A percentile compares a stretch with the other conserved stretches of the same genome.
phyloP scores from a whole-genome alignment of 2,797 vertebrate species.

The Zenarchopterus dispar region DNA sequence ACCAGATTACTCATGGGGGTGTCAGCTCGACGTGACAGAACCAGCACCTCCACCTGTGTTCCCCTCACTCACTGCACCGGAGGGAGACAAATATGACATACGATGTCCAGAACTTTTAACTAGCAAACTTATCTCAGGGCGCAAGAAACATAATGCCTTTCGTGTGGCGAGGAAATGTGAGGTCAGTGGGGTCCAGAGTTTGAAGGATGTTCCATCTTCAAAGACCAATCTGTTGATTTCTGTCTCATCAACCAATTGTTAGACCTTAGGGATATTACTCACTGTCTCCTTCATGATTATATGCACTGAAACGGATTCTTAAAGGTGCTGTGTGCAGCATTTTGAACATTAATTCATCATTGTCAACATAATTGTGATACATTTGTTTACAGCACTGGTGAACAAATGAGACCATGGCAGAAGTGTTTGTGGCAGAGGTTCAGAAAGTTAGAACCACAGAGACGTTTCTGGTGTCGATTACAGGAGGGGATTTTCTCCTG shows the following conservation, averaged over 20 bases:
- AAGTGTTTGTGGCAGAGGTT: constrained; percentile 33
- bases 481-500: background rate
- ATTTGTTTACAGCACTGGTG: constrained; percentile 65
- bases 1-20: constrained; percentile 73
- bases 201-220: constrained; percentile 37
- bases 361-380: constrained; percentile 73
- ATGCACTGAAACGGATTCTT: constrained; percentile 43
- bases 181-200: background rate
- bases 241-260: constrained; percentile 39
- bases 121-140: constrained; percentile 60
- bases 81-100: constrained; percentile 61
- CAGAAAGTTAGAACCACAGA: constrained; percentile 21
- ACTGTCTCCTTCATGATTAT: constrained; percentile 54
- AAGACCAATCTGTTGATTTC: constrained; percentile 52
- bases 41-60: constrained; percentile 63
- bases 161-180: constrained; percentile 13
- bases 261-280: constrained; percentile 37
- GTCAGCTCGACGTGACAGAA: constrained; percentile 61
- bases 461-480: constrained; percentile 18
- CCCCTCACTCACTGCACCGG: constrained; percentile 41
- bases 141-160: constrained; percentile 40
- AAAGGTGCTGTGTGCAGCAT: constrained; percentile 53
- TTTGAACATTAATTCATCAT: constrained; percentile 65
- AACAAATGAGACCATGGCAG: constrained; percentile 65
- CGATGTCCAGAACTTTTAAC: constrained; percentile 56